These are phyloP conservation scores for Buphagus erythrorhynchus DNA, from an alignment of 2,797 vertebrate genomes.

Conservation along the genomic window DNA sequence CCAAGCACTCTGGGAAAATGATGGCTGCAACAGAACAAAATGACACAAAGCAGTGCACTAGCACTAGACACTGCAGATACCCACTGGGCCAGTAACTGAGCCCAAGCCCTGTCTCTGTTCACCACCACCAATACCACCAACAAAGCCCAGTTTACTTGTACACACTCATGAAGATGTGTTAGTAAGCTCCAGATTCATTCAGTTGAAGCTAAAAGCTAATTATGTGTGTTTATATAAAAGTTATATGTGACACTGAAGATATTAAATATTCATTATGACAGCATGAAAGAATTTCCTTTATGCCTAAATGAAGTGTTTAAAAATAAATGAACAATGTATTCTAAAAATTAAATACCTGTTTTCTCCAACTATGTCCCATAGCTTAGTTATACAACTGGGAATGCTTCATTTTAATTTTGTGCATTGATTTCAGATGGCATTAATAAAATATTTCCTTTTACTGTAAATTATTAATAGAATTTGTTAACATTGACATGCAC, in stretches of 20 bases:
- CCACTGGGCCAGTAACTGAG: neutral
- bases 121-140: neutral
- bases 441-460: slow-evolving; percentile 66
- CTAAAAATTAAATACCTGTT: slow-evolving; percentile 63
- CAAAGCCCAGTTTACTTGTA: neutral
- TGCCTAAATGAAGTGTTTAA: slow-evolving; percentile 58
- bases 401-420: slow-evolving; percentile 46
- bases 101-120: neutral
- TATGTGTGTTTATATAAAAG: slow-evolving; percentile 54
- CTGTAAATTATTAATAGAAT: slow-evolving; percentile 58
- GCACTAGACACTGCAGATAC: neutral
- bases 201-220: slow-evolving; percentile 29
- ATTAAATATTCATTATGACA: slow-evolving; percentile 63
- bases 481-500: slow-evolving; percentile 34
- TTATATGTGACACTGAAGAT: slow-evolving; percentile 53
- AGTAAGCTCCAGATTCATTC: slow-evolving; percentile 24
- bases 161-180: neutral
- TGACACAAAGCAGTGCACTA: neutral
- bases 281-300: slow-evolving; percentile 39
- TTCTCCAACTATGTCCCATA: neutral
- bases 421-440: slow-evolving; percentile 59
- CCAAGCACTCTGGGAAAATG: neutral
- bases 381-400: slow-evolving; percentile 43
- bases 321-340: slow-evolving; percentile 58
- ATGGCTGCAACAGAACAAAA: neutral